Evolutionary conservation across 1,140 invertebrate genomes (phyloP).

Genomic region (Holotrichia oblita): DNA sequence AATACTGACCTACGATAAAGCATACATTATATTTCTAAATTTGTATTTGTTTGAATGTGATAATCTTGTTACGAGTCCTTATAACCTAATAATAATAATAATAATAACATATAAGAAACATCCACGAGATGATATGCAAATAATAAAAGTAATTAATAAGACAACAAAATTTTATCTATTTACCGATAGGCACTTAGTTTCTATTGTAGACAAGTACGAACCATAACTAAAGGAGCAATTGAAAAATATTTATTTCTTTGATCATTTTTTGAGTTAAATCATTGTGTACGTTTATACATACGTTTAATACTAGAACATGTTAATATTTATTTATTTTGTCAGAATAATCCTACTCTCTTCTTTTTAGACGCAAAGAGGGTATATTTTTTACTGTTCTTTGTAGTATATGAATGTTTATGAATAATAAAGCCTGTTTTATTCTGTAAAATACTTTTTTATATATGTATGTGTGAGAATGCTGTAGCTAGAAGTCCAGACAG

Average conservation of each 20-base stretch:
- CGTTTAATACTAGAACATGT: conserved; percentile 16
- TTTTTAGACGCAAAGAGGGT: conserved; percentile 19
- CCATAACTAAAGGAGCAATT: conserved; percentile 15
- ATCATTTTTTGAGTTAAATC: background rate
- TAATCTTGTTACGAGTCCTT: conserved; percentile 23
- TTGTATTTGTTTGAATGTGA: conserved; percentile 32
- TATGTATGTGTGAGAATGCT: background rate
- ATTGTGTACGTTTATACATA: conserved; percentile 20
- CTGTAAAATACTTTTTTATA: background rate
- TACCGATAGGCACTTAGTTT: conserved; percentile 24
- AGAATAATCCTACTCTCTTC: background rate
- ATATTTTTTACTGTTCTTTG: conserved; percentile 36
- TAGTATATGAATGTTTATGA: conserved; percentile 27
- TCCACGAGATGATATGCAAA: background rate
- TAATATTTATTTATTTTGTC: conserved; percentile 37
- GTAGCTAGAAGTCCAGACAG: too few relatives aligned
- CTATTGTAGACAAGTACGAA: conserved; percentile 16
- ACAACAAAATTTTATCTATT: conserved; percentile 19
- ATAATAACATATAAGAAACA: conserved; percentile 6
- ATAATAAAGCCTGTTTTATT: conserved; percentile 36
- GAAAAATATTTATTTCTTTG: background rate
- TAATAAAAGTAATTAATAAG: conserved; percentile 9
- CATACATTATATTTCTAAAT: conserved; percentile 21
- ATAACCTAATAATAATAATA: background rate
- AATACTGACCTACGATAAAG: conserved; percentile 13